Conservation (phyloP, 2,888 invertebrate genomes). For the Mythimna impura region DNA sequence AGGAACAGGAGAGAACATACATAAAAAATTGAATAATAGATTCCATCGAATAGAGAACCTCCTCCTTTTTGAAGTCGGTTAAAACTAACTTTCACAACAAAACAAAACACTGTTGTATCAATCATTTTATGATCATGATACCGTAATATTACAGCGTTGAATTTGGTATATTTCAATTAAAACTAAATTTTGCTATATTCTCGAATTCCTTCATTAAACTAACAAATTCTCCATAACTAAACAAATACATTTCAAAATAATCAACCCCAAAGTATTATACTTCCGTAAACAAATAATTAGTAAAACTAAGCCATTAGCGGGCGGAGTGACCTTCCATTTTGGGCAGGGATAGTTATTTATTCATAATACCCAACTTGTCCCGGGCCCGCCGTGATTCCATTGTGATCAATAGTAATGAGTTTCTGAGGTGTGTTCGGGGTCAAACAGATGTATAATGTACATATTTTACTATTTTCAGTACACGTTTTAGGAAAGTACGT, state of each 20-base stretch:
- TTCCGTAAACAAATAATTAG: slow-evolving; percentile 59
- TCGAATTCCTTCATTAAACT: neutral
- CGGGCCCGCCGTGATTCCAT: slow-evolving; percentile 60
- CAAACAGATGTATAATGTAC: slow-evolving; percentile 18
- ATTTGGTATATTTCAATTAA: too few relatives aligned
- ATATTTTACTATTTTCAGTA: slow-evolving; percentile 18
- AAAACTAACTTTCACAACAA: too few relatives aligned
- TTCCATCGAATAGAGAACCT: too few relatives aligned
- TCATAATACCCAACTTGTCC: slow-evolving; percentile 70
- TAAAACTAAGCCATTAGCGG: slow-evolving; percentile 64
- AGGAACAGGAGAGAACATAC: too few relatives aligned
- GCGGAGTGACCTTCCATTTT: slow-evolving; percentile 64
- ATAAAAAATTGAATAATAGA: too few relatives aligned
- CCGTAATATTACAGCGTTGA: too few relatives aligned
- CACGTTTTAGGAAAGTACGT: neutral
- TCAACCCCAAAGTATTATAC: slow-evolving; percentile 33
- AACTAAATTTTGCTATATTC: neutral
- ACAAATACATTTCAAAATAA: slow-evolving; percentile 16
- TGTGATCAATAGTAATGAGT: slow-evolving; percentile 73
- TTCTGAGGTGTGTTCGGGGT: slow-evolving; percentile 44
- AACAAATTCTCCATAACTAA: neutral
- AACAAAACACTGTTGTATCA: too few relatives aligned
- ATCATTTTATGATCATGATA: too few relatives aligned
- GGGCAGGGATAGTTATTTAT: slow-evolving; percentile 70
- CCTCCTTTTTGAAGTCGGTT: too few relatives aligned